phyloP scores from a whole-genome alignment of 1,140 invertebrate genomes.

The Brachionus plicatilis region DNA sequence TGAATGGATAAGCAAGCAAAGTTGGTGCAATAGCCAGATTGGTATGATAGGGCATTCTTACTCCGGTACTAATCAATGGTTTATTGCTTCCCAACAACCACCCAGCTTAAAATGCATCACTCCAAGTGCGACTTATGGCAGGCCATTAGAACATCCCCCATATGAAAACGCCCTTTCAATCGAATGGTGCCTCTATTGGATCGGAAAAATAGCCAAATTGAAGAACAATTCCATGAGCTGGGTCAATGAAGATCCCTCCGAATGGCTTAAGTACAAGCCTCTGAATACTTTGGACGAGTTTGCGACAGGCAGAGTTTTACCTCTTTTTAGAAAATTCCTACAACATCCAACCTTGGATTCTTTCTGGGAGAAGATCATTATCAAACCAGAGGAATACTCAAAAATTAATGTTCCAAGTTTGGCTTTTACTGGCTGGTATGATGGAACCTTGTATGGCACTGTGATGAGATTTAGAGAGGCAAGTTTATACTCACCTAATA shows the following conservation, averaged over 20 bases:
- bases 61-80: conserved; percentile 15
- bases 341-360: neutral
- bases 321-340: neutral
- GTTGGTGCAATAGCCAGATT: neutral
- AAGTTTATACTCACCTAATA: neutral
- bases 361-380: neutral
- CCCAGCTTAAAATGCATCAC: neutral
- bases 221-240: neutral
- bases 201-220: neutral
- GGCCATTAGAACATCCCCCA: neutral
- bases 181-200: neutral
- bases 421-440: conserved; percentile 30
- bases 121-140: neutral
- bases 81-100: neutral
- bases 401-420: conserved; percentile 8
- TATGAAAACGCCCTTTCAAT: neutral
- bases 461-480: neutral
- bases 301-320: neutral
- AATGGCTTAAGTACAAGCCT: neutral
- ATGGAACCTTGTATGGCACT: neutral
- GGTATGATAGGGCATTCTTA: conserved; percentile 15
- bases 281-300: neutral
- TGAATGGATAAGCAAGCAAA: neutral
- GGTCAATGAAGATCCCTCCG: neutral
- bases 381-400: neutral